Conservation (phyloP, 2,113 vertebrate genomes). For the Choloepus hoffmanni region DNA sequence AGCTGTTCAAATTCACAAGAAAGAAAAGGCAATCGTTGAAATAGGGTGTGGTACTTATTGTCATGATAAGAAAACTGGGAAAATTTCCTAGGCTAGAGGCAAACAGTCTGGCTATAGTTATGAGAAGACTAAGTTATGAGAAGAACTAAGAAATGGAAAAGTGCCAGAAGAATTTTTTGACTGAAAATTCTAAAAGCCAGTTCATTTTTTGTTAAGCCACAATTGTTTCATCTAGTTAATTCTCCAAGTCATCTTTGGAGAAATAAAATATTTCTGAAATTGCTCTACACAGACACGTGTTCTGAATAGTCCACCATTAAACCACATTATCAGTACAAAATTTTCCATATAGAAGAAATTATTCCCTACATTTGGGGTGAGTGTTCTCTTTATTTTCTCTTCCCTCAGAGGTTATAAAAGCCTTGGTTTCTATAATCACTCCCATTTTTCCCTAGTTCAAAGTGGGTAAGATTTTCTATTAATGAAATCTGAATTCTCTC, state of each 20-base stretch:
- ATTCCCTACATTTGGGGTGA: not conserved
- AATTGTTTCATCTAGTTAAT: not conserved
- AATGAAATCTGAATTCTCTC: conserved; percentile 64
- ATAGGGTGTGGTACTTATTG: not conserved
- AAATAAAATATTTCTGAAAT: not conserved
- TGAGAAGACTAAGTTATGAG: not conserved
- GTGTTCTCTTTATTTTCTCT: not conserved
- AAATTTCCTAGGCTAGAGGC: not conserved
- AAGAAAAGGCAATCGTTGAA: not conserved
- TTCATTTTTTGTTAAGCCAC: not conserved
- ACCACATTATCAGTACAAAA: not conserved
- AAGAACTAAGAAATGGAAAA: not conserved
- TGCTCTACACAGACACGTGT: not conserved
- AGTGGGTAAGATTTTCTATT: conserved; percentile 41
- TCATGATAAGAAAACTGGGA: not conserved
- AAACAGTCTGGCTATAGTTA: not conserved
- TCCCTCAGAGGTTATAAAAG: not conserved
- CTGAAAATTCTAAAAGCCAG: not conserved
- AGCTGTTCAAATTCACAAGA: not conserved
- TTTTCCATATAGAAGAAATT: not conserved
- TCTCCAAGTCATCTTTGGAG: not conserved
- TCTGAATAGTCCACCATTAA: not conserved
- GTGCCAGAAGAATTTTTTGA: not conserved
- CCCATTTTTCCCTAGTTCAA: conserved; percentile 22
- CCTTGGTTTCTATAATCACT: conserved; percentile 49